Conservation (phyloP, 2,888 invertebrate species). For the Chrysolina americana region DNA sequence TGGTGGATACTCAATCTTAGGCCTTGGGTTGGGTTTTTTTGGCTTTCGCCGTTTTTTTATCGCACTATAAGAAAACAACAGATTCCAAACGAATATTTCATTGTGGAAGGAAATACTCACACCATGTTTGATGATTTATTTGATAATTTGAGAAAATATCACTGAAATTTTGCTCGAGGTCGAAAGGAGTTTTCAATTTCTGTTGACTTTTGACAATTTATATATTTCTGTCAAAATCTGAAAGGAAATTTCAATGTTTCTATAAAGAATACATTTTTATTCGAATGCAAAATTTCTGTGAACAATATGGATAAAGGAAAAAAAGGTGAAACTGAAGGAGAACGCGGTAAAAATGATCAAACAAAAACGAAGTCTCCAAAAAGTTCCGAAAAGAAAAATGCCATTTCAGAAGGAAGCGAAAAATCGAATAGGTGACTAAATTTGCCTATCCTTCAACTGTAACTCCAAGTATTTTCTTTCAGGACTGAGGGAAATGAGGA, state of each 20-base stretch:
- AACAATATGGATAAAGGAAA: slow-evolving; percentile 24
- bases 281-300: slow-evolving; percentile 17
- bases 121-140: slow-evolving; percentile 32
- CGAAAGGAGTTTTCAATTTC: slow-evolving; percentile 9
- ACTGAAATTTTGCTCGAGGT: slow-evolving; percentile 38
- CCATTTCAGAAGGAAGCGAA: slow-evolving; percentile 8
- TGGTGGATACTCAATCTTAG: slow-evolving; percentile 64
- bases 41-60: slow-evolving; percentile 41
- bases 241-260: not conserved
- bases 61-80: slow-evolving; percentile 19
- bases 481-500: not conserved
- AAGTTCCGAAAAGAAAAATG: not conserved
- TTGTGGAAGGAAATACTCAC: slow-evolving; percentile 19
- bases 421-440: not conserved
- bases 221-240: slow-evolving; percentile 19
- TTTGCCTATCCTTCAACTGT: not conserved
- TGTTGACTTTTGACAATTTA: slow-evolving; percentile 7
- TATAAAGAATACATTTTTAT: not conserved
- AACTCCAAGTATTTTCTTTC: not conserved
- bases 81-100: not conserved
- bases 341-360: not conserved
- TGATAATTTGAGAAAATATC: slow-evolving; percentile 24
- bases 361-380: not conserved
- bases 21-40: slow-evolving; percentile 51
- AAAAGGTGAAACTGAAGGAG: not conserved